These are phyloP conservation scores for Cochlearius cochlearius DNA, from an alignment of 2,113 vertebrate genomes.

Conservation along the genomic window DNA sequence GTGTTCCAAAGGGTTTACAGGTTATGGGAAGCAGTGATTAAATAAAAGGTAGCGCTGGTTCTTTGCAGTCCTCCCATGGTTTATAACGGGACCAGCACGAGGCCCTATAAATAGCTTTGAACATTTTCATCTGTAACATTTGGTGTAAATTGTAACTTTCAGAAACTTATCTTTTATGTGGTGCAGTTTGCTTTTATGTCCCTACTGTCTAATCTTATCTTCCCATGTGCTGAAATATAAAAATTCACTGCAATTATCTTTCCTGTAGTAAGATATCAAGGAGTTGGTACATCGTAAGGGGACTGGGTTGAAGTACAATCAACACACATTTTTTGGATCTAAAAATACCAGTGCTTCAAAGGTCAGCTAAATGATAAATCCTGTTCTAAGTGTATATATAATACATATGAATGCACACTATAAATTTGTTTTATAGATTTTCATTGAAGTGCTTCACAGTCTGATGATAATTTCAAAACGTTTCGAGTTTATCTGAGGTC, in stretches of 20 bases:
- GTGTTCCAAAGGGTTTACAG: neutral
- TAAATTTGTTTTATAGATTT: constrained; percentile 67
- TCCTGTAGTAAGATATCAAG: constrained; percentile 48
- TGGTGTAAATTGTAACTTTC: constrained; percentile 67
- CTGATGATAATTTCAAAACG: constrained; percentile 39
- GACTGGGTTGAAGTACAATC: constrained; percentile 21
- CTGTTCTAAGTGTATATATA: constrained; percentile 23
- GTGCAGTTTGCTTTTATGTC: constrained; percentile 63
- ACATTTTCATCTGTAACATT: constrained; percentile 57
- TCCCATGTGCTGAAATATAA: constrained; percentile 64
- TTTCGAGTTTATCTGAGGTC: constrained; percentile 50
- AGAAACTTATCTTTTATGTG: constrained; percentile 68
- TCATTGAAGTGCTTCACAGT: constrained; percentile 53
- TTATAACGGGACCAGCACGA: neutral
- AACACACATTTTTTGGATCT: constrained; percentile 33
- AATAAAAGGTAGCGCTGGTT: neutral
- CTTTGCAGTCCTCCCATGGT: neutral
- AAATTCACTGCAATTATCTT: constrained; percentile 68
- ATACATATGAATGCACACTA: constrained; percentile 38
- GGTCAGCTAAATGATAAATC: constrained; percentile 64
- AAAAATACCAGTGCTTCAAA: constrained; percentile 60
- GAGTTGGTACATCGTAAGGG: constrained; percentile 7
- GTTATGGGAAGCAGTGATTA: neutral
- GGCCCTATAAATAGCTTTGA: constrained; percentile 46
- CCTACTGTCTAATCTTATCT: constrained; percentile 67